Base-by-base conservation (phyloP, 2,888 invertebrate genomes). In the Cantharis lateralis region DNA sequence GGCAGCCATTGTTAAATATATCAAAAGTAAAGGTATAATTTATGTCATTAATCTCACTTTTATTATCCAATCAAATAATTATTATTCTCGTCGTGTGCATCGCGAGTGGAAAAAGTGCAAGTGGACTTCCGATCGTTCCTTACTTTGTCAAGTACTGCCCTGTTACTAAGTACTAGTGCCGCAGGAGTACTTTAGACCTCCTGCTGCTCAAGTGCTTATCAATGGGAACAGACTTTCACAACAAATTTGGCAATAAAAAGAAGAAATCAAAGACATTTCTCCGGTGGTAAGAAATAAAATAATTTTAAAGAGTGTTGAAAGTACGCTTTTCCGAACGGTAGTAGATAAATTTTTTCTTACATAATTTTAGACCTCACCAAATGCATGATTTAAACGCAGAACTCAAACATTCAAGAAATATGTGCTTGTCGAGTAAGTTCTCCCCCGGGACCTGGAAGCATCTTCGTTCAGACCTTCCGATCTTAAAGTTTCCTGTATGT, bases 81-180 rank as follows among this genome's bases (percentile, higher is more conserved):
- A 10, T 13, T n/a, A n/a, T n/a, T n/a, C n/a, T n/a, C n/a, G 32
- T 32, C 5, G 2, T 13, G 13, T 32, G 11, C 0, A 3, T 32
- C 3, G 13, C 1, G 3, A 13, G 32, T 32, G 32, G 20, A 24
- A 9, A 24, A 24, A 24, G 24, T 24, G 24, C 24, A 9, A 24
- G 24, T 1, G 24, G 9, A 24, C 24, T 24, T 24, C 24, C 7
- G 20, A 9, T 24, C 9, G 5, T 18, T 18, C 20, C 1, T 24
- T 24, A 24, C 7, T 48, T 48, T 48, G 48, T 48, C 48, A n/a
- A 69, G 75, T 82, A 88, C 90, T 91, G 91, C 91, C 93, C 92
- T 94, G 94, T 95, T 95, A 91, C 94, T 95, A 95, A 95, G 95
- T 95, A 95, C 95, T 95, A 94, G 95, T 95, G 95, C 95, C 95